Base-by-base conservation (phyloP, 2,113 vertebrate genomes). In the Psephotus haematonotus region DNA sequence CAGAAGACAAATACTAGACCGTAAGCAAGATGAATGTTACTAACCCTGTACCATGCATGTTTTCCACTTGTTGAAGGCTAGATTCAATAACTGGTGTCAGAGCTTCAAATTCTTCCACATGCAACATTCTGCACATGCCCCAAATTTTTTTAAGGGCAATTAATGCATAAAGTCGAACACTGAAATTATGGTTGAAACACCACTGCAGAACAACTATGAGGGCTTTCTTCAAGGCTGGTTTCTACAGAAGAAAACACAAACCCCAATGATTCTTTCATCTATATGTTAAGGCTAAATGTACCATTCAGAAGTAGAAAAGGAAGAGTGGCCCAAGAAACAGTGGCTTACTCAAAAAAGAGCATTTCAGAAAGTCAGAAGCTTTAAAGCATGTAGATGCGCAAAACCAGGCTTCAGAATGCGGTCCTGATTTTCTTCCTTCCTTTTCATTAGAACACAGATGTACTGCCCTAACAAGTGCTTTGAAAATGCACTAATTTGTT, bases 111-210 rank as follows among this genome's bases (percentile, higher is more conserved):
- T 98, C 98, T 46, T 98, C 97, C 13, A 97, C 75, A 1, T 33
- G 65, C 13, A 91, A 64, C 15, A 46, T 70, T 57, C 94, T 98
- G 65, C 98, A 98, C 95, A 99, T 93, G 55, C 60, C 86, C 99
- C 99, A 99, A 35, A 99, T 98, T 84, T 98, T 98, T 97, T 99
- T 99, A 71, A 99, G 98, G 6, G 99, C 98, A 5, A 99, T 50
- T 49, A 99, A 96, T 0, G 99, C 99, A 16, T 99, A 99, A 31
- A 99, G 98, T 22, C 99, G 99, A 53, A 99, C 97, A 0, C 98
- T 99, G 91, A 99, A 99, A 92, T 99, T 99, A 93, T 99, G 99
- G 92, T 98, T 99, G 96, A 99, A 99, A 88, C 99, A 99, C 98
- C 99, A 99, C 96, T 98, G 98, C 11, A 99, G 98, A 67, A 98